phyloP scores from a whole-genome alignment of 1,140 invertebrate genomes.

The Hyles vespertilio region DNA sequence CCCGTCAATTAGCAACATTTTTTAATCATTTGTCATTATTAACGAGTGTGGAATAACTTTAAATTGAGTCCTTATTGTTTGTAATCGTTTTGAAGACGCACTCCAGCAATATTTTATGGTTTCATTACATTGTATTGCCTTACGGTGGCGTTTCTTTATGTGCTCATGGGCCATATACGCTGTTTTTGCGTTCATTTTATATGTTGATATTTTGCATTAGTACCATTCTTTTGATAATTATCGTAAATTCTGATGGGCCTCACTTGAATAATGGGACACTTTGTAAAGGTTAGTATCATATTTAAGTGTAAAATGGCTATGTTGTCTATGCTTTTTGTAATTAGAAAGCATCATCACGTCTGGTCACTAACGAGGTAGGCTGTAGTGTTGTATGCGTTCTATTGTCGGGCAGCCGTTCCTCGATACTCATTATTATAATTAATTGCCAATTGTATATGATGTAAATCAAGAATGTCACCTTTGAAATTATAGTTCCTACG shows the following conservation, averaged over 20 bases:
- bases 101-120: slow-evolving; percentile 16
- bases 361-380: no score
- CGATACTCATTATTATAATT: no score
- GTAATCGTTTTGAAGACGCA: slow-evolving; percentile 4
- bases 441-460: no score
- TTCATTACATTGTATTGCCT: slow-evolving; percentile 15
- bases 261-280: slow-evolving; percentile 13
- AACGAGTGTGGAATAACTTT: slow-evolving; percentile 42
- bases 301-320: slow-evolving; percentile 4
- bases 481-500: no score
- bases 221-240: slow-evolving; percentile 19
- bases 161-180: slow-evolving; percentile 14
- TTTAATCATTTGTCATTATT: slow-evolving; percentile 62
- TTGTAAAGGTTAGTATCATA: slow-evolving; percentile 16
- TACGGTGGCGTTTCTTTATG: slow-evolving; percentile 1
- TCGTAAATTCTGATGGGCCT: slow-evolving; percentile 14
- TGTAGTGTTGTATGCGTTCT: no score
- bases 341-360: no score
- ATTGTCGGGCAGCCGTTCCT: no score
- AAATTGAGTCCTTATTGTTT: slow-evolving; percentile 28
- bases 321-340: no score
- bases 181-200: slow-evolving; percentile 17
- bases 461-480: no score
- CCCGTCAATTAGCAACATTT: slow-evolving; percentile 51
- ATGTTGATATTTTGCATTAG: slow-evolving; percentile 16